phyloP scores from a whole-genome alignment of 1,140 invertebrate genomes.

The Zaprionus davidi region DNA sequence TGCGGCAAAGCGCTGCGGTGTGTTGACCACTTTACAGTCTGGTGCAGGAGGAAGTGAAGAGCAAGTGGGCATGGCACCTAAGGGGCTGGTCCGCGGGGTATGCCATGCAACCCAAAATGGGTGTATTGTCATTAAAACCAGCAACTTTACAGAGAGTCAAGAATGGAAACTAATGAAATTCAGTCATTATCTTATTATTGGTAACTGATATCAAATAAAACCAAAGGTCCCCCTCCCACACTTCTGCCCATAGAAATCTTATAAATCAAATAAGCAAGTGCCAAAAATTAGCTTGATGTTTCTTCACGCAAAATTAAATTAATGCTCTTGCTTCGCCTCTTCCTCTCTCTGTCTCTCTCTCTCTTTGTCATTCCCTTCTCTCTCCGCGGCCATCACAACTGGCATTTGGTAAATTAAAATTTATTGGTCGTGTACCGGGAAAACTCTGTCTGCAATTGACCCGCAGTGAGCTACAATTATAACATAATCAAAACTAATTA shows the following conservation, averaged over 20 bases:
- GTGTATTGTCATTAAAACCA: slow-evolving; percentile 31
- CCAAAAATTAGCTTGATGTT: background rate
- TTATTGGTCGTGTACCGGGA: slow-evolving; percentile 52
- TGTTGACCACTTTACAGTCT: slow-evolving; percentile 33
- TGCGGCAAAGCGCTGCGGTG: slow-evolving; percentile 45
- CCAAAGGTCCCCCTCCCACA: background rate
- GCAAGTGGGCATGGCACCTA: background rate
- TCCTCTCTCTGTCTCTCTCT: background rate
- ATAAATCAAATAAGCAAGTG: background rate
- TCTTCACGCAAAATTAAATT: slow-evolving; percentile 37
- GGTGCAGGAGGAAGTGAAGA: background rate
- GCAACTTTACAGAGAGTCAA: background rate
- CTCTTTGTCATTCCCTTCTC: too few species aligned
- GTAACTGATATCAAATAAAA: background rate
- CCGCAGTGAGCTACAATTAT: slow-evolving; percentile 23
- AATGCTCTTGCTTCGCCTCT: slow-evolving; percentile 4
- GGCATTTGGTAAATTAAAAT: slow-evolving; percentile 56
- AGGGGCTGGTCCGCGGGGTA: background rate
- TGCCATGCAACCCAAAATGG: background rate
- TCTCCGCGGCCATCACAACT: background rate
- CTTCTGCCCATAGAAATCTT: background rate
- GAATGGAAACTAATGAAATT: background rate
- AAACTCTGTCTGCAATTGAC: slow-evolving; percentile 18
- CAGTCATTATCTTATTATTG: background rate
- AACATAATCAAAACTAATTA: slow-evolving; percentile 51